phyloP scores from a whole-genome alignment of 2,113 vertebrate species.

The Calidris pugnax region DNA sequence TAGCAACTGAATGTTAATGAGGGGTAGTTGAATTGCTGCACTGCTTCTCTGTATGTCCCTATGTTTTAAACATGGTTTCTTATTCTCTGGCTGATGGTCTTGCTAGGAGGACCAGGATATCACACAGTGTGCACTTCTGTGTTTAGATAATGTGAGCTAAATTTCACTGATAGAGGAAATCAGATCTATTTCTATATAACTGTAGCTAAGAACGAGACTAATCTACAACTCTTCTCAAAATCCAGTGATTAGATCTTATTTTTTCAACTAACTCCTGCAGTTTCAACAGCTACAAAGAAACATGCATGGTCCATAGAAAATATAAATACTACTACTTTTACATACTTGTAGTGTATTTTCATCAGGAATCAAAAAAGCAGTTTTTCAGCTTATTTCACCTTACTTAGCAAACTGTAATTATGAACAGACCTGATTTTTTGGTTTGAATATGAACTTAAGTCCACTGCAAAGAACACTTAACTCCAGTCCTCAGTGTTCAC shows the following conservation, averaged over 20 bases:
- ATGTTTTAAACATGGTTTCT: slow-evolving; percentile 8
- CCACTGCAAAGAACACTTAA: neutral
- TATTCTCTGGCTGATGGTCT: neutral
- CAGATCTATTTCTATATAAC: neutral
- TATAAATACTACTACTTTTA: neutral
- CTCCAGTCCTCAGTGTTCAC: neutral
- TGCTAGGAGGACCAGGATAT: neutral
- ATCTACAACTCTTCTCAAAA: neutral
- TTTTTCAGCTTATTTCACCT: neutral
- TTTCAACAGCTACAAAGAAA: neutral
- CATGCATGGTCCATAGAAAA: accelerated
- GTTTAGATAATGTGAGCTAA: neutral
- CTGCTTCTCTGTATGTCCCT: neutral
- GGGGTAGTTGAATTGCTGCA: slow-evolving; percentile 11
- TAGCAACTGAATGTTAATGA: slow-evolving; percentile 52
- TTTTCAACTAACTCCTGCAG: neutral
- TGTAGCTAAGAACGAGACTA: neutral
- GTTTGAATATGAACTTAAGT: neutral
- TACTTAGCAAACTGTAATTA: neutral
- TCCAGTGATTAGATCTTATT: neutral
- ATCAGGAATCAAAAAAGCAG: neutral
- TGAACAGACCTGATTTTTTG: neutral
- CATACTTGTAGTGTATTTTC: neutral
- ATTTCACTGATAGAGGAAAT: neutral
- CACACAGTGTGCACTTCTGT: neutral